These are phyloP conservation scores for Poeciliopsis prolifica DNA, from an alignment of 2,113 vertebrate species.

Conservation along the genomic window DNA sequence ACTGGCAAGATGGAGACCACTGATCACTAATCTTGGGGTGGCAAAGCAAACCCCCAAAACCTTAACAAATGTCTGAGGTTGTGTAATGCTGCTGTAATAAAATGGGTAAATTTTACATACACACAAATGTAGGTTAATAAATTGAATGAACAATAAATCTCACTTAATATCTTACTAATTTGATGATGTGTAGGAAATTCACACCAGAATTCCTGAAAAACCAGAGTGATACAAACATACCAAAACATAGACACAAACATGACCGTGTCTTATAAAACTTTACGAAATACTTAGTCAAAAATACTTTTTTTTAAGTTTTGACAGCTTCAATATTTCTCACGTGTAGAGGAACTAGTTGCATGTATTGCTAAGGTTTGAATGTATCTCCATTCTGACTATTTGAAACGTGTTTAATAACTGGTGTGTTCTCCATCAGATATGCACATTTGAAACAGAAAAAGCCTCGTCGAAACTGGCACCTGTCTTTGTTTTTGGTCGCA, in stretches of 20 bases:
- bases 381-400: too few species aligned
- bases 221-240: neutral
- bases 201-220: neutral
- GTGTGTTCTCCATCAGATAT: neutral
- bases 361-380: too few species aligned
- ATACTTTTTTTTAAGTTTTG: too few species aligned
- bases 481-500: neutral
- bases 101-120: neutral
- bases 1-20: too few species aligned
- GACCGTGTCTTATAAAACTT: too few species aligned
- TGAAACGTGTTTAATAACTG: neutral
- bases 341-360: too few species aligned
- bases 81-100: neutral
- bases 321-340: too few species aligned
- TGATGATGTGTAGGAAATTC: neutral
- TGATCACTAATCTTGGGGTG: neutral
- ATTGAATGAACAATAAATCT: too few species aligned
- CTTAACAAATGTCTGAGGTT: neutral
- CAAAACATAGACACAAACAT: too few species aligned
- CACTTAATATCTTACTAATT: neutral
- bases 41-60: neutral
- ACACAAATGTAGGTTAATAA: too few species aligned
- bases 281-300: too few species aligned
- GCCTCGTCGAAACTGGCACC: conserved; percentile 43
- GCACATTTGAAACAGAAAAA: conserved; percentile 18